Evolutionary conservation across 2,888 invertebrate species (phyloP).

Genomic region (Cabera pusaria): DNA sequence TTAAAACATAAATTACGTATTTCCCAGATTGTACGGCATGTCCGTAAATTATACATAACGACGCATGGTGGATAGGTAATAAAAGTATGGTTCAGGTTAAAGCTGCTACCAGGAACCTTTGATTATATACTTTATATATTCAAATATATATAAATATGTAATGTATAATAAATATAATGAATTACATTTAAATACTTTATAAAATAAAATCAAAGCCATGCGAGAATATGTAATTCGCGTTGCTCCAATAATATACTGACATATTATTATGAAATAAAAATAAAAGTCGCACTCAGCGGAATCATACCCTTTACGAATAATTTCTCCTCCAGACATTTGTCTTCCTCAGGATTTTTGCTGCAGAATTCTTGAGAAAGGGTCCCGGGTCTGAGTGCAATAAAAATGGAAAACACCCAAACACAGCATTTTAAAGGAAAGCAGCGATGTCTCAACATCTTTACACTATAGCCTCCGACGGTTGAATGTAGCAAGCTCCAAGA

Average conservation of each 20-base stretch:
- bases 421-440: conserved; percentile 52
- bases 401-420: conserved; percentile 51
- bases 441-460: conserved; percentile 57
- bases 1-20: too few relatives aligned
- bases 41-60: too few relatives aligned
- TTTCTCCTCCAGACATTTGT: conserved; percentile 41
- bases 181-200: too few relatives aligned
- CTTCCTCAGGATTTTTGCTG: conserved; percentile 40
- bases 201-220: too few relatives aligned
- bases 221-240: neutral
- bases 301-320: conserved; percentile 51
- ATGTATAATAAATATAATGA: too few relatives aligned
- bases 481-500: conserved; percentile 45
- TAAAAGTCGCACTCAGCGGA: conserved; percentile 1
- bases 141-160: too few relatives aligned
- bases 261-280: too few relatives aligned
- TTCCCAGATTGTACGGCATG: too few relatives aligned
- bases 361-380: conserved; percentile 54
- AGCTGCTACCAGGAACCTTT: too few relatives aligned
- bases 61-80: too few relatives aligned
- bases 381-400: conserved; percentile 44
- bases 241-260: conserved; percentile 1
- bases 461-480: conserved; percentile 42
- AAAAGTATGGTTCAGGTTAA: too few relatives aligned
- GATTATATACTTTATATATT: too few relatives aligned